These are phyloP conservation scores for Falco berigora DNA, from an alignment of 2,797 vertebrate species.

Conservation along the genomic window DNA sequence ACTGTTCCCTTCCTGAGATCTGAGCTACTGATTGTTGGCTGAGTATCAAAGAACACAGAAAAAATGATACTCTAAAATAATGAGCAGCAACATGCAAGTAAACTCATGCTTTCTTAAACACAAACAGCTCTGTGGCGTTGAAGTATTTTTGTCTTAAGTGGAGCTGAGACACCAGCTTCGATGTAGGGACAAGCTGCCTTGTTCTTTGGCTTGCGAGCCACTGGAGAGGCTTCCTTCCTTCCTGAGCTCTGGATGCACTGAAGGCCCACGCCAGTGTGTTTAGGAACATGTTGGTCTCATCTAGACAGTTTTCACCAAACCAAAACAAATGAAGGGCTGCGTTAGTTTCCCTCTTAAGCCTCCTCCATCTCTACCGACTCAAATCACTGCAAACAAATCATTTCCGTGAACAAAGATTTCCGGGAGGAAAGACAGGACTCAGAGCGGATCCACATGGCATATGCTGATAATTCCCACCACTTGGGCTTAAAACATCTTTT, in stretches of 20 bases:
- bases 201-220: neutral
- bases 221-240: neutral
- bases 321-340: neutral
- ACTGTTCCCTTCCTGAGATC: neutral
- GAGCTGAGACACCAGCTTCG: neutral
- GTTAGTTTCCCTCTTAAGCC: neutral
- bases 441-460: neutral
- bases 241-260: neutral
- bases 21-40: neutral
- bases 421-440: neutral
- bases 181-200: neutral
- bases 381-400: neutral
- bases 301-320: neutral
- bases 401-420: neutral
- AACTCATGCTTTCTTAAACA: neutral
- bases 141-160: neutral
- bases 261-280: neutral
- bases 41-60: neutral
- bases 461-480: neutral
- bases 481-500: neutral
- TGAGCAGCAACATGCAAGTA: neutral
- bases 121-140: neutral
- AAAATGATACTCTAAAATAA: neutral
- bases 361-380: neutral
- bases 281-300: neutral